A percentile compares a stretch with the other conserved stretches of the same genome.
These are phyloP conservation scores for Perccottus glenii DNA, from an alignment of 2,113 vertebrate genomes.

Conservation along the genomic window DNA sequence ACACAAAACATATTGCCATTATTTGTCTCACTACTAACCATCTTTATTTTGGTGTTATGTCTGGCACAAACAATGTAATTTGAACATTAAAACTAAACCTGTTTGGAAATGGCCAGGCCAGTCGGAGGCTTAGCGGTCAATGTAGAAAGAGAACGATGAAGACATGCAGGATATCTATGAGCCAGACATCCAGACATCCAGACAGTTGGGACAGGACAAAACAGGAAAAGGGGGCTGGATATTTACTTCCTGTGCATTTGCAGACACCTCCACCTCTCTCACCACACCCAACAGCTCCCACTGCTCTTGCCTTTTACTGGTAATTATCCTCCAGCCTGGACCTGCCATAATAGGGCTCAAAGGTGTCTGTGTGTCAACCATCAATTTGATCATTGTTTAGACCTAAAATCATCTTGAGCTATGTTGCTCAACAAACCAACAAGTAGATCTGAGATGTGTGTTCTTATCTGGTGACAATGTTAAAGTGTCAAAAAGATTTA, in stretches of 20 bases:
- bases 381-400: slow-evolving; percentile 2
- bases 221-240: slow-evolving; percentile 18
- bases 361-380: slow-evolving; percentile 14
- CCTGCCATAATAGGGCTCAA: slow-evolving; percentile 10
- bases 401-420: background rate
- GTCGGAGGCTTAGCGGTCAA: background rate
- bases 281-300: slow-evolving; percentile 25
- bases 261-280: slow-evolving; percentile 16
- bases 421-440: background rate
- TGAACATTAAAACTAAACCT: no score
- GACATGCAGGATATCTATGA: background rate
- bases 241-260: slow-evolving; percentile 18
- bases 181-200: slow-evolving; percentile 15
- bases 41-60: no score
- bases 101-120: background rate
- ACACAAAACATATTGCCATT: no score
- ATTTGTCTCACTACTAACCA: no score
- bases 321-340: slow-evolving; percentile 28
- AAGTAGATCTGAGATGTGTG: background rate
- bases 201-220: slow-evolving; percentile 32
- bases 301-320: slow-evolving; percentile 18
- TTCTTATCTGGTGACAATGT: background rate
- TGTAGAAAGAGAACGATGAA: background rate
- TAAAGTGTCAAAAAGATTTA: background rate
- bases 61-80: no score